Evolutionary conservation across 2,888 invertebrate species (phyloP).

Genomic region (Drosophila heteroneura): DNA sequence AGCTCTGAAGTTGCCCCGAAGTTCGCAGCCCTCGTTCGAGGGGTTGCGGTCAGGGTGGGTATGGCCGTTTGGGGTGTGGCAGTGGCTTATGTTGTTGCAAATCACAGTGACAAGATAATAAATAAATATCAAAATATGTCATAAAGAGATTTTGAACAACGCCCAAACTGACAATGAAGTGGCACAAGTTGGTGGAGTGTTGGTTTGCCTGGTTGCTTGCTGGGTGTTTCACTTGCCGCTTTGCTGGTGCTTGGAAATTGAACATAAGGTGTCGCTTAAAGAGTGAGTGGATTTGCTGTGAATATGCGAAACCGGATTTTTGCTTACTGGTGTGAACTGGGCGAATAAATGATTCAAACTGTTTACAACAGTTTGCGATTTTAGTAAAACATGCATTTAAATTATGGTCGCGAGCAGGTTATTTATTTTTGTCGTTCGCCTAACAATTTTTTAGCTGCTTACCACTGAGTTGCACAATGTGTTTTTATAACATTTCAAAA

Average conservation of each 20-base stretch:
- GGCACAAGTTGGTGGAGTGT: conserved; percentile 29
- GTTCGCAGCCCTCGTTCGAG: conserved; percentile 45
- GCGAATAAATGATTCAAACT: conserved; percentile 13
- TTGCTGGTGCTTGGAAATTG: conserved; percentile 29
- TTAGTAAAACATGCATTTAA: conserved; percentile 1
- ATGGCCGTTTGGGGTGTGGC: conserved; percentile 49
- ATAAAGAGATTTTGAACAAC: conserved; percentile 75
- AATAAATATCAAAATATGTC: conserved; percentile 84
- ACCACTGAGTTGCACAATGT: neutral
- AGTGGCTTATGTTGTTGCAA: conserved; percentile 68
- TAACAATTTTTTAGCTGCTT: neutral
- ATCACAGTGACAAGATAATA: conserved; percentile 83
- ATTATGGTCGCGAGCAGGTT: conserved; percentile 6
- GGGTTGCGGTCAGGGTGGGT: conserved; percentile 58
- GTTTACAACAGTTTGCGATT: conserved; percentile 5
- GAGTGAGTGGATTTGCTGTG: conserved; percentile 2
- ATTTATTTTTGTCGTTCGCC: neutral
- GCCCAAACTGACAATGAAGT: conserved; percentile 51
- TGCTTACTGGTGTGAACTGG: conserved; percentile 28
- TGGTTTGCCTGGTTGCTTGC: conserved; percentile 6
- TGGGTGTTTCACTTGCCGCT: neutral
- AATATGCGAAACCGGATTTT: conserved; percentile 28
- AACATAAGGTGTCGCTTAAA: conserved; percentile 41
- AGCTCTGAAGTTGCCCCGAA: conserved; percentile 14
- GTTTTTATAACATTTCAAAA: neutral